Evolutionary conservation across 1,140 invertebrate genomes (phyloP), one percentile per base, ranked within the genome.

Genomic region (Drosophila ficusphila): DNA sequence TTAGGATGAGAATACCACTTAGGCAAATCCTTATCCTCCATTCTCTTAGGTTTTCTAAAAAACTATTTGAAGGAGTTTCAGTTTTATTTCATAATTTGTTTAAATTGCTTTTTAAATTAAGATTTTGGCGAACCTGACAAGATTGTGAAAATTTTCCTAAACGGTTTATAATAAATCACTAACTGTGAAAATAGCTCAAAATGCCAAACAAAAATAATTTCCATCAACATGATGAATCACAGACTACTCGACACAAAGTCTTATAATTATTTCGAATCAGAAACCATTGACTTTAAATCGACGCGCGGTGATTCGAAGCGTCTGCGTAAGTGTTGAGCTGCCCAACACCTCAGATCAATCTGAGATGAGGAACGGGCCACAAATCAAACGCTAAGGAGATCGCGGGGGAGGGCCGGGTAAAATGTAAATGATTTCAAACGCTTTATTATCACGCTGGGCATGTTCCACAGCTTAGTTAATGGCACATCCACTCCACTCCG

Each of bases 341-440:
- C 7, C 16, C 18, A 60, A 71, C 36, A 65, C 25, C 41, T 54
- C 53, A 18, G 39, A 53, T 47, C 47, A 14, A 54, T 46, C 25
- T 23, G 19, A 53, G 41, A 65, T 64, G 60, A 31, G 33, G 62
- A 48, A 72, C 38, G 34, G 65, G 27, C 68, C 58, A 86, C 58
- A 79, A 41, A 70, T 52, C 42, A 67, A 68, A 33, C 46, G 61
- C 12, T 52, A 41, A 52, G 51, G 34, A 44, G 58, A n/a, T 21
- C 48, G 42, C 36, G 67, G 39, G 25, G 18, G 9, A 39, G 60
- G 25, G 21, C 4, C 7, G 41, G 48, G 38, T n/a, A 73, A 78
- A 64, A 86, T 86, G 79, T 56, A 88, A 88, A 86, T 86, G 79
- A 81, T 73, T 75, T 76, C 67, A 33, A 81, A 42, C 67, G 75